Conservation (phyloP, 1,140 invertebrate species). For the Aphelenchoides fujianensis region DNA sequence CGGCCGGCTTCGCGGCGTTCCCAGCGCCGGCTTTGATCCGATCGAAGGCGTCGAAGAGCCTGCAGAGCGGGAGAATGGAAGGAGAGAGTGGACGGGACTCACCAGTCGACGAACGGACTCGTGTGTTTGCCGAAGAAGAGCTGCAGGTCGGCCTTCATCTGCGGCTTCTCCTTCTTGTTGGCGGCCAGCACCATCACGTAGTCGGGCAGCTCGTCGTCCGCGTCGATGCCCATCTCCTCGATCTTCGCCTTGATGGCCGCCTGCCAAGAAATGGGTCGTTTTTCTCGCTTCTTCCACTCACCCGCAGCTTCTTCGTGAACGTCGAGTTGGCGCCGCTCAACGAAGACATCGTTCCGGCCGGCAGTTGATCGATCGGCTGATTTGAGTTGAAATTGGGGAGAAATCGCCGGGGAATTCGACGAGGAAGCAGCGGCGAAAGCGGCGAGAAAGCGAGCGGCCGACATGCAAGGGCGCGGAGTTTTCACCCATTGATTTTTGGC, state of each 20-base stretch:
- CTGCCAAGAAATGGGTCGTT: slow-evolving; percentile 65
- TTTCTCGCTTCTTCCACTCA: background rate
- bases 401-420: too few relatives aligned
- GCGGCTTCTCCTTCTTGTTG: slow-evolving; percentile 81
- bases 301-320: slow-evolving; percentile 18
- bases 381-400: too few relatives aligned
- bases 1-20: background rate
- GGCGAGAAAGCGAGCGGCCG: too few relatives aligned
- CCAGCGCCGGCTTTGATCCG: slow-evolving; percentile 13
- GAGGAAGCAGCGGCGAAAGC: too few relatives aligned
- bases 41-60: slow-evolving; percentile 32
- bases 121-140: slow-evolving; percentile 83
- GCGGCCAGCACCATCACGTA: slow-evolving; percentile 97
- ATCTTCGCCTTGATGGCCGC: slow-evolving; percentile 88
- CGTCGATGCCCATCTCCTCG: slow-evolving; percentile 80
- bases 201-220: slow-evolving; percentile 89
- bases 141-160: slow-evolving; percentile 86
- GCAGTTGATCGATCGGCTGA: too few relatives aligned
- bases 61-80: background rate
- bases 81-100: slow-evolving; percentile 58
- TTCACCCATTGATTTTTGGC: too few relatives aligned
- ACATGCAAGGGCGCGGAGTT: too few relatives aligned
- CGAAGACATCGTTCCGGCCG: too few relatives aligned
- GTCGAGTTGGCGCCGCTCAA: slow-evolving; percentile 5
- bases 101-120: slow-evolving; percentile 81